These are phyloP conservation scores for Clarias gariepinus DNA, from an alignment of 2,113 vertebrate species.

Conservation along the genomic window DNA sequence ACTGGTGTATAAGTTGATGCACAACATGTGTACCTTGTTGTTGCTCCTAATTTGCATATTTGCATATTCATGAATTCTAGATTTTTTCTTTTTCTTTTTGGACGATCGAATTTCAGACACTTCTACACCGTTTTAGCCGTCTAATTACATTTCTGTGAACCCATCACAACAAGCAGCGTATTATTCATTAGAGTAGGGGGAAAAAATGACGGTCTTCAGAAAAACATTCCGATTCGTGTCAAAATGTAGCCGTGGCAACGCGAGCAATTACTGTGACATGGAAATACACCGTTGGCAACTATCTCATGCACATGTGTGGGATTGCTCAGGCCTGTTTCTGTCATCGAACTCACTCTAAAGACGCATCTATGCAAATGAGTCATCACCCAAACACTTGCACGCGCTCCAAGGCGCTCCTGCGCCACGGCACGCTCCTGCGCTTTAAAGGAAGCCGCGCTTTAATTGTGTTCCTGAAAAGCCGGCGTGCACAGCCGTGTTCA, in stretches of 20 bases:
- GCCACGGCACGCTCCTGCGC: neutral
- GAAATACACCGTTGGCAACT: neutral
- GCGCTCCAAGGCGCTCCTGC: neutral
- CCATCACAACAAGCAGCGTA: neutral
- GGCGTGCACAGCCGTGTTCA: constrained; percentile 54
- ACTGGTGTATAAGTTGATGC: neutral
- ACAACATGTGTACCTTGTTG: neutral
- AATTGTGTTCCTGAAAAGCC: constrained; percentile 41
- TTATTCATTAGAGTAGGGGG: neutral
- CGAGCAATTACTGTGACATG: neutral
- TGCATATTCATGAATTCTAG: neutral
- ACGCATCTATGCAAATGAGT: neutral
- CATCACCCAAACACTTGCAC: neutral
- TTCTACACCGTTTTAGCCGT: neutral
- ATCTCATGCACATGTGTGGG: neutral
- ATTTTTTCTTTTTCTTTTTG: neutral
- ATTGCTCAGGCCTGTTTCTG: neutral
- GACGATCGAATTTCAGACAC: neutral
- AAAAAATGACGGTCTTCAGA: neutral
- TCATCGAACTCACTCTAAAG: neutral
- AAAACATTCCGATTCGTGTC: neutral
- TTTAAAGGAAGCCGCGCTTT: neutral
- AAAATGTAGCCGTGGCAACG: neutral
- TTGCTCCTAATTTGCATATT: neutral
- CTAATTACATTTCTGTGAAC: neutral